Evolutionary conservation across 2,113 vertebrate genomes (phyloP).

Genomic region (Paradisaea rubra): DNA sequence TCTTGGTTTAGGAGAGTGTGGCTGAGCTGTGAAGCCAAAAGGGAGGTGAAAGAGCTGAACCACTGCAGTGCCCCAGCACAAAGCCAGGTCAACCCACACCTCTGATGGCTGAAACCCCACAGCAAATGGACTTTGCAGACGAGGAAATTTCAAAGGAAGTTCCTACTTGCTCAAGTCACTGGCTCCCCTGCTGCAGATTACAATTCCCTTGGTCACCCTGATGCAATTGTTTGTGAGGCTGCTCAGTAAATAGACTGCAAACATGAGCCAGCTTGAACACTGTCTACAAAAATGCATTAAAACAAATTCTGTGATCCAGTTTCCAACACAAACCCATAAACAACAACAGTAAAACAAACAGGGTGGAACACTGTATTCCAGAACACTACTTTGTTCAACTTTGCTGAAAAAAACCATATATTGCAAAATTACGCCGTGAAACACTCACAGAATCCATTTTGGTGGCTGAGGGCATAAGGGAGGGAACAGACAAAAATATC

Average conservation of each 20-base stretch:
- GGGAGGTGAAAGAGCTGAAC: not conserved
- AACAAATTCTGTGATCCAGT: not conserved
- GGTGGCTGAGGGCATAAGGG: not conserved
- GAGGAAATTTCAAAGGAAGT: not conserved
- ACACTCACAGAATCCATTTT: not conserved
- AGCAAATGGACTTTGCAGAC: not conserved
- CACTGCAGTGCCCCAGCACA: not conserved
- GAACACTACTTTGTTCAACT: not conserved
- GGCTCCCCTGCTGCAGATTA: not conserved
- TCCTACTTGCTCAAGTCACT: not conserved
- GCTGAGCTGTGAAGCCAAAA: not conserved
- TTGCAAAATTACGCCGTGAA: not conserved
- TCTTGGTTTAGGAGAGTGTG: accelerated
- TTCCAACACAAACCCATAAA: not conserved
- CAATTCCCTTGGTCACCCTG: not conserved
- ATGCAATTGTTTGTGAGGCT: not conserved
- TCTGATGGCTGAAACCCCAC: not conserved
- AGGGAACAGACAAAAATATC: not conserved
- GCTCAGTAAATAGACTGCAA: not conserved
- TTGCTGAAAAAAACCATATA: not conserved
- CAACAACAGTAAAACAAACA: not conserved
- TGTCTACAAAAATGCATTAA: not conserved
- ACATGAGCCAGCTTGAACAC: not conserved
- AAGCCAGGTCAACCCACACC: not conserved
- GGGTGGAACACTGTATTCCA: not conserved